Percentiles rank a stretch among this genome's conserved stretches.
Conservation (phyloP, 2,888 invertebrate genomes). For the Therioaphis trifolii region DNA sequence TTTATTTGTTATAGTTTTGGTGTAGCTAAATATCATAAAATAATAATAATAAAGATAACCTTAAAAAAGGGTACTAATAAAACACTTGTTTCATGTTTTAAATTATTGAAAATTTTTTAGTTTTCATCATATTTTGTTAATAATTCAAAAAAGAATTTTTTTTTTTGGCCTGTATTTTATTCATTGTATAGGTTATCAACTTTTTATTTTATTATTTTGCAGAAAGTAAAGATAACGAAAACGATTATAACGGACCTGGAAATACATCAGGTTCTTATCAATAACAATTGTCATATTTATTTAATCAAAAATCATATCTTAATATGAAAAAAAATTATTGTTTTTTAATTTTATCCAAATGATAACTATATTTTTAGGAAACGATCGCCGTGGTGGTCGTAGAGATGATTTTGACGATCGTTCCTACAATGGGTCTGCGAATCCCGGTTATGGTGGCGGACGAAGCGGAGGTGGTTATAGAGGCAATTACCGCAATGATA, state of each 20-base stretch:
- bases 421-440: conserved; percentile 68
- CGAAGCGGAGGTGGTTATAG: conserved; percentile 70
- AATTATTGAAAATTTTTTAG: no score
- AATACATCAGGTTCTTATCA: conserved; percentile 39
- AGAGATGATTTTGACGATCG: conserved; percentile 68
- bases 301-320: neutral
- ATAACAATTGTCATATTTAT: neutral
- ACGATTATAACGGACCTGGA: conserved; percentile 26
- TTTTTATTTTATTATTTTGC: conserved; percentile 29
- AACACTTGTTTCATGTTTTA: no score
- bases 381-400: conserved; percentile 66
- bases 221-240: conserved; percentile 18
- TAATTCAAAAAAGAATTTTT: no score
- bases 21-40: no score
- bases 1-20: no score
- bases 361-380: conserved; percentile 18
- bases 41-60: no score
- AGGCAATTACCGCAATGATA: conserved; percentile 68
- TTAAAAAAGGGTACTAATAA: no score
- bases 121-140: no score
- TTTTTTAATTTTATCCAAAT: neutral
- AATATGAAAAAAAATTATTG: neutral
- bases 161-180: no score
- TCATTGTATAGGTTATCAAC: no score
- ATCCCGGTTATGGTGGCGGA: conserved; percentile 65